phyloP scores from a whole-genome alignment of 1,140 invertebrate species.

The Oncopeltus fasciatus region DNA sequence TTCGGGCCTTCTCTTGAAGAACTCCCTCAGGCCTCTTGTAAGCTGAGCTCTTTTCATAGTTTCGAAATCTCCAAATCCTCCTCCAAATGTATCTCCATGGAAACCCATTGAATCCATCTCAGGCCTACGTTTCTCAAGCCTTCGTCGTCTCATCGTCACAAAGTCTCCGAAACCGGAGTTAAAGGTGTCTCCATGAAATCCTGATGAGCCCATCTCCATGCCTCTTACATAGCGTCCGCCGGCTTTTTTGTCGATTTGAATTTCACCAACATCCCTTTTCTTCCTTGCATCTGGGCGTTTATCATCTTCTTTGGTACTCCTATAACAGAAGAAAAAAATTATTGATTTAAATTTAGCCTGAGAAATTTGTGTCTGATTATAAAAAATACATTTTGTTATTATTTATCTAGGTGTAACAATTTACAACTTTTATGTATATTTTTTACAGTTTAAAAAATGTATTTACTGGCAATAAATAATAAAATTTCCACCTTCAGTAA shows the following conservation, averaged over 20 bases:
- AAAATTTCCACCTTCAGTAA: too few species aligned
- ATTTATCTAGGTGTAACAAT: too few species aligned
- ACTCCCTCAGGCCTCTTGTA: too few species aligned
- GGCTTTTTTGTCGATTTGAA: constrained; percentile 12
- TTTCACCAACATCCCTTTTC: neutral
- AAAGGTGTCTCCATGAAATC: constrained; percentile 35
- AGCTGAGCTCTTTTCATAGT: constrained; percentile 26
- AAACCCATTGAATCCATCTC: constrained; percentile 26
- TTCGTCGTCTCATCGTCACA: constrained; percentile 28
- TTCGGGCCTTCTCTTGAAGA: constrained; percentile 27
- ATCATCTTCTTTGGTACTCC: neutral
- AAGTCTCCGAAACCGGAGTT: constrained; percentile 29
- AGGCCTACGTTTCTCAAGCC: too few species aligned
- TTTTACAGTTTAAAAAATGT: too few species aligned
- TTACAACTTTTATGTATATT: too few species aligned
- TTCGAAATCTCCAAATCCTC: constrained; percentile 27
- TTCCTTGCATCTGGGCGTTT: neutral
- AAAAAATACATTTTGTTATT: too few species aligned
- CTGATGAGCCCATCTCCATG: constrained; percentile 24
- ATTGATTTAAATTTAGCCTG: too few species aligned
- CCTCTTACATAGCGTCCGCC: constrained; percentile 17
- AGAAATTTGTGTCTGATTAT: too few species aligned
- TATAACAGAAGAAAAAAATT: neutral
- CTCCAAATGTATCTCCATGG: constrained; percentile 27
- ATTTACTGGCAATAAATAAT: too few species aligned